phyloP scores from a whole-genome alignment of 2,888 invertebrate species.

The Mesoligia furuncula region DNA sequence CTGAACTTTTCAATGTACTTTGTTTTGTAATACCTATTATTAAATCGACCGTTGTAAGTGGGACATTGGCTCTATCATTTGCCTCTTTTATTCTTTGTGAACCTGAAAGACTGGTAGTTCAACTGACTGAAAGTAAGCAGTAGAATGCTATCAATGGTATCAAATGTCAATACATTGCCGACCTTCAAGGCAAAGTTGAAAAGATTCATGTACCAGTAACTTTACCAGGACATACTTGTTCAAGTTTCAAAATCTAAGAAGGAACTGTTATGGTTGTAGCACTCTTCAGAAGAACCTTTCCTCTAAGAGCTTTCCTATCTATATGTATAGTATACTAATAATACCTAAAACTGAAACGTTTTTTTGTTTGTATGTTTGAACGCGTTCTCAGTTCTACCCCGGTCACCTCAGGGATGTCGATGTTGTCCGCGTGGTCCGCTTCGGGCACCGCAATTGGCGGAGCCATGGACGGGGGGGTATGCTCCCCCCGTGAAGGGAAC shows the following conservation, averaged over 20 bases:
- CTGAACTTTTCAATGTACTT: constrained; percentile 69
- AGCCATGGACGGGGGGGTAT: too few relatives aligned
- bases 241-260: neutral
- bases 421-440: too few relatives aligned
- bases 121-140: neutral
- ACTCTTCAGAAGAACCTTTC: neutral
- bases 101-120: neutral
- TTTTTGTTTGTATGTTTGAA: neutral
- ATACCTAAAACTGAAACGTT: neutral
- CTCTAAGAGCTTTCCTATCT: too few relatives aligned
- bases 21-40: constrained; percentile 66
- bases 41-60: constrained; percentile 24
- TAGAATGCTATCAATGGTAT: too few relatives aligned
- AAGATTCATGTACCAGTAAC: neutral
- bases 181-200: neutral
- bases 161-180: neutral
- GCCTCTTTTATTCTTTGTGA: neutral
- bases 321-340: neutral
- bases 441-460: too few relatives aligned
- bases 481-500: too few relatives aligned
- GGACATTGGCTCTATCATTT: constrained; percentile 2
- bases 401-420: too few relatives aligned
- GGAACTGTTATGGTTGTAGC: neutral
- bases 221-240: neutral
- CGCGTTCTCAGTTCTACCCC: neutral